A percentile compares a stretch with the other conserved stretches of the same genome.
Conservation (phyloP, 2,888 invertebrate species). For the Embidobia sp. region DNA sequence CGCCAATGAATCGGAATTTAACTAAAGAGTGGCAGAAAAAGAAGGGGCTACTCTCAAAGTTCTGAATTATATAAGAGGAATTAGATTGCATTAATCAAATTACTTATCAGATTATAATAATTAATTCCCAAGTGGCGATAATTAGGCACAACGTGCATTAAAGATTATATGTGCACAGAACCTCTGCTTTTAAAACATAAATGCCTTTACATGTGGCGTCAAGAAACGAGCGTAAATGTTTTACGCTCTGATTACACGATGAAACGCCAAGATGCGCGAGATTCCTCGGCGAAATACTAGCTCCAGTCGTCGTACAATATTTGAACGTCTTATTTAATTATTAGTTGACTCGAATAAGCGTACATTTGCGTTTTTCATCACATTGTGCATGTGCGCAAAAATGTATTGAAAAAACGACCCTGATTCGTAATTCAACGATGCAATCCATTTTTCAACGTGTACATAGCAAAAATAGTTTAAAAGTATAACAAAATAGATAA, state of each 20-base stretch:
- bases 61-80: constrained; percentile 25
- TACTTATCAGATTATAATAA: constrained; percentile 60
- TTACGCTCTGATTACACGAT: constrained; percentile 60
- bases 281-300: constrained; percentile 26
- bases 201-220: constrained; percentile 32
- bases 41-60: not conserved
- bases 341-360: too few relatives aligned
- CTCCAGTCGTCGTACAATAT: constrained; percentile 16
- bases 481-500: too few relatives aligned
- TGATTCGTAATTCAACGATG: too few relatives aligned
- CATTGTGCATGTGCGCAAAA: too few relatives aligned
- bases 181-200: constrained; percentile 45
- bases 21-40: not conserved
- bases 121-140: constrained; percentile 60
- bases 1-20: too few relatives aligned
- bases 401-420: too few relatives aligned
- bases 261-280: constrained; percentile 50
- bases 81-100: constrained; percentile 52
- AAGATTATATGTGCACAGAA: constrained; percentile 49
- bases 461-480: too few relatives aligned
- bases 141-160: constrained; percentile 45
- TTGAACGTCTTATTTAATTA: constrained; percentile 45
- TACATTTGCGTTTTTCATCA: too few relatives aligned
- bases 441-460: too few relatives aligned
- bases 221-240: constrained; percentile 58